Evolutionary conservation across 2,113 vertebrate species (phyloP).

Genomic region (Hyaena hyaena): DNA sequence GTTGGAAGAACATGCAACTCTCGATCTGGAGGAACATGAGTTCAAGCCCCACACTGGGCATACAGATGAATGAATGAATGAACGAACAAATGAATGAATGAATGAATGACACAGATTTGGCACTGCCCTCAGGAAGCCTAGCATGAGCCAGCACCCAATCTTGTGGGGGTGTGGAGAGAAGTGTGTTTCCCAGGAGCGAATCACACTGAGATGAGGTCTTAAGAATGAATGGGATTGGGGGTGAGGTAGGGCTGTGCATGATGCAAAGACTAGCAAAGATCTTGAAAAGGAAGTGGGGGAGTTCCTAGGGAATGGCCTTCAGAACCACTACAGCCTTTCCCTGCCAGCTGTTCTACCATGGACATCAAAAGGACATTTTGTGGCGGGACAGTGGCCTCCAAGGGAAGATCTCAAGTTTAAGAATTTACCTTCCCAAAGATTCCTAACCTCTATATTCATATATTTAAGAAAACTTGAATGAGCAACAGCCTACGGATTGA

Average conservation of each 20-base stretch:
- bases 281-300: background rate
- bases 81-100: background rate
- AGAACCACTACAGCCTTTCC: background rate
- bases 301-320: background rate
- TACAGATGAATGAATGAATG: background rate
- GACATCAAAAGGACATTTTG: background rate
- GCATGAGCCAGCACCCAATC: background rate
- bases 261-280: background rate
- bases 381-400: background rate
- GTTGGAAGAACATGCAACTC: background rate
- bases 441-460: background rate
- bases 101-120: background rate
- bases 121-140: background rate
- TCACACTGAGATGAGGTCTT: background rate
- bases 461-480: background rate
- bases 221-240: background rate
- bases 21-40: background rate
- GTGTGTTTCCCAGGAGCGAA: background rate
- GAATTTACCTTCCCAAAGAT: background rate
- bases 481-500: background rate
- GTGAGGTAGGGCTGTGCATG: no score
- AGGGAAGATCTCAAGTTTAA: background rate
- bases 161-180: no score
- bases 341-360: background rate
- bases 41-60: background rate